Base-by-base conservation (phyloP, 2,888 invertebrate genomes). In the Argyresthia albistria region DNA sequence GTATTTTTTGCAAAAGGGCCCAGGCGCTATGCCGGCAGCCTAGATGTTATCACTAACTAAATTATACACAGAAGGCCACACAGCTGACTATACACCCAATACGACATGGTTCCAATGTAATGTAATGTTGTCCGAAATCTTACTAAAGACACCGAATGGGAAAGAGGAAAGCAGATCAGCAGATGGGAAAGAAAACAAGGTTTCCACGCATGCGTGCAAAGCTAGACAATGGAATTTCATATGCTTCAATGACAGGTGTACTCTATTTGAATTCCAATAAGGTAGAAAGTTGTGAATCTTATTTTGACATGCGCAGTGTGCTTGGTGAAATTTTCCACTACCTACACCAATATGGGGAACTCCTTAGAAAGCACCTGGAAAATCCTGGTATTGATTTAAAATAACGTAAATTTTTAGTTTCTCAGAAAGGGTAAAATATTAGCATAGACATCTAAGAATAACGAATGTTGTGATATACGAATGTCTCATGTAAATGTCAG, bases 61-160 rank as follows among this genome's bases (percentile, higher is more conserved):
- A 83, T 83, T 84, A 84, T 78, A 79, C 43, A 15, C 37, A 42
- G 42, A 42, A 9, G 8, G 73, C 60, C 73, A 69, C 67, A 76
- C 86, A 87, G 84, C 86, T 87, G 86, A 80, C 81, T 71, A 81
- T 76, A 82, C 70, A 77, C 60, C 61, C 68, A 60, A 66, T 63
- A n/a, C 61, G 70, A 74, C 67, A 80, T 59, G 65, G 75, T 79
- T 70, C 76, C 64, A 71, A 64, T 60, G n/a, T 10, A 55, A 58
- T 56, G 56, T 57, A 56, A 54, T 63, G 9, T n/a, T n/a, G n/a
- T 39, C 1, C n/a, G 9, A 39, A 39, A 39, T 39, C 39, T 39
- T 39, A 39, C 25, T n/a, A 25, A 25, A 25, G 3, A 39, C 39
- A 39, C 39, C n/a, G n/a, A 39, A 39, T 1, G 50, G 55, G 60